Evolutionary conservation across 1,140 invertebrate genomes (phyloP).

Genomic region (Formica selysi): DNA sequence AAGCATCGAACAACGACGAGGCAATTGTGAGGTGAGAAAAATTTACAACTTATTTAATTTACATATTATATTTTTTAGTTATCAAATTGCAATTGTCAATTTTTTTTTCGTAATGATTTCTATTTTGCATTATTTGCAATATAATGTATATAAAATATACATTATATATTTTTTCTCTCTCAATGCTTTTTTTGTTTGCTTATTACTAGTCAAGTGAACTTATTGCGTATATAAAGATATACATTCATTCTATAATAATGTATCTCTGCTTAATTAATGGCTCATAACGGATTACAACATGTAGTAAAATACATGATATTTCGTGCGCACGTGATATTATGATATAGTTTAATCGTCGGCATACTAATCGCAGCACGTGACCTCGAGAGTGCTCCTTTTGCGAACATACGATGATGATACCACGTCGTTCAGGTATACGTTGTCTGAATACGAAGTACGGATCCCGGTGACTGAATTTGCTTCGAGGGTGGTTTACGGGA

Average conservation of each 20-base stretch:
- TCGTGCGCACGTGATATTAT: conserved; percentile 31
- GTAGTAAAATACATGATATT: conserved; percentile 18
- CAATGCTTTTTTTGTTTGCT: not conserved
- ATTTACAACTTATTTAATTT: no score
- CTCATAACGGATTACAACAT: conserved; percentile 2
- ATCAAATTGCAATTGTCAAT: no score
- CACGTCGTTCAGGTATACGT: conserved; percentile 54
- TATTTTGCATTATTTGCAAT: no score
- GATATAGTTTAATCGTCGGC: conserved; percentile 35
- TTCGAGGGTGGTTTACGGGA: conserved; percentile 64
- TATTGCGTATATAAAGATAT: not conserved
- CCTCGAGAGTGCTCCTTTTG: conserved; percentile 12
- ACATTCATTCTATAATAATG: not conserved
- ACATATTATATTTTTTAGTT: no score
- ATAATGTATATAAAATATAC: not conserved
- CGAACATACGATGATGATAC: conserved; percentile 20
- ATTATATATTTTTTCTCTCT: not conserved
- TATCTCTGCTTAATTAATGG: not conserved
- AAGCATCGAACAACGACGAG: no score
- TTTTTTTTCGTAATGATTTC: no score
- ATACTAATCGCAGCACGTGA: conserved; percentile 49
- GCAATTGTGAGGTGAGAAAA: no score
- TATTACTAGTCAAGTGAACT: not conserved
- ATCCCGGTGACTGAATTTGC: conserved; percentile 63
- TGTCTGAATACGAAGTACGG: conserved; percentile 68